A percentile compares a stretch with the other conserved stretches of the same genome.
Evolutionary conservation across 2,113 vertebrate genomes (phyloP).

Genomic region (Sciurus niger): DNA sequence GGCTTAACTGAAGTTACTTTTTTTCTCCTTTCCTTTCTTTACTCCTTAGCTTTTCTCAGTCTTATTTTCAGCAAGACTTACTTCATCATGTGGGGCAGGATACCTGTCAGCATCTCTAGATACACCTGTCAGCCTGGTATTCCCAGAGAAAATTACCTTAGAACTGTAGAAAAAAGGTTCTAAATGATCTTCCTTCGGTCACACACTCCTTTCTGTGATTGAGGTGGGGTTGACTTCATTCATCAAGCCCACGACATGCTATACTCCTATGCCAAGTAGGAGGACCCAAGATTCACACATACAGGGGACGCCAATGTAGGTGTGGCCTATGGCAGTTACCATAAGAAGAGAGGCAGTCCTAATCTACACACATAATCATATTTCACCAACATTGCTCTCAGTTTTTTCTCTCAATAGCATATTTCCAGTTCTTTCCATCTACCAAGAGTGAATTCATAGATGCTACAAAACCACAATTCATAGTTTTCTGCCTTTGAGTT

Average conservation of each 20-base stretch:
- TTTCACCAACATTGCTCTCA: neutral
- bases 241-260: neutral
- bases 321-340: neutral
- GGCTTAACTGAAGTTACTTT: neutral
- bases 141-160: slow-evolving; percentile 1
- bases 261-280: neutral
- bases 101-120: neutral
- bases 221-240: neutral
- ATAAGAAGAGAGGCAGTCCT: neutral
- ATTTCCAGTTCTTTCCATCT: slow-evolving; percentile 8
- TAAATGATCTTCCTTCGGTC: neutral
- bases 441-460: neutral
- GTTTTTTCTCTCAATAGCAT: neutral
- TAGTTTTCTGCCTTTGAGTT: neutral
- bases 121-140: neutral
- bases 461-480: neutral
- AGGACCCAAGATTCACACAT: neutral
- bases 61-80: neutral
- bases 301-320: neutral
- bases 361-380: neutral
- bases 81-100: neutral
- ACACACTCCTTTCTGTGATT: neutral
- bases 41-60: neutral
- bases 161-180: slow-evolving; percentile 26
- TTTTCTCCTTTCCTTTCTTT: slow-evolving; percentile 14